Evolutionary conservation across 2,113 vertebrate genomes (phyloP).

Genomic region (Etia nguti): DNA sequence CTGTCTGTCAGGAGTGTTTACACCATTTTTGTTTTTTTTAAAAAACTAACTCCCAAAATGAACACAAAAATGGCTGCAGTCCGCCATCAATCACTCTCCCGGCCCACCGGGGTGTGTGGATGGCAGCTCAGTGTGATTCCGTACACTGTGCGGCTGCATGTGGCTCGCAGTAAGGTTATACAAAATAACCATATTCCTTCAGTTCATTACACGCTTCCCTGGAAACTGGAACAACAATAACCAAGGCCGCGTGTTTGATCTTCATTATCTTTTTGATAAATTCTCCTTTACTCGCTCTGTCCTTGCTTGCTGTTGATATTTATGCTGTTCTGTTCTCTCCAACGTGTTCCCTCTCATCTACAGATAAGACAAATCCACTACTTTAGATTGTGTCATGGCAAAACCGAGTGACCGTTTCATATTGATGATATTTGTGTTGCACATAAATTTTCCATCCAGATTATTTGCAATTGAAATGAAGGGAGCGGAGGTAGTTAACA

Average conservation of each 20-base stretch:
- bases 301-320: background rate
- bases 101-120: background rate
- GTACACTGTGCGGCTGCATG: background rate
- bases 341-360: conserved; percentile 30
- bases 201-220: conserved; percentile 74
- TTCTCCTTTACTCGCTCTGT: background rate
- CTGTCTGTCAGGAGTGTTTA: conserved; percentile 33
- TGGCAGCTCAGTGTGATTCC: conserved; percentile 41
- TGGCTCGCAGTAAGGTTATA: conserved; percentile 40
- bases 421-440: conserved; percentile 64
- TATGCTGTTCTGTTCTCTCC: background rate
- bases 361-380: conserved; percentile 55
- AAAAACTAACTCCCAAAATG: conserved; percentile 33
- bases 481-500: conserved; percentile 45
- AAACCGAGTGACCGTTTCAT: conserved; percentile 45
- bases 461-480: conserved; percentile 64
- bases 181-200: conserved; percentile 57
- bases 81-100: conserved; percentile 49
- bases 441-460: conserved; percentile 63
- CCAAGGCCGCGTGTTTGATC: conserved; percentile 58
- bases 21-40: background rate
- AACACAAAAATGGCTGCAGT: conserved; percentile 36
- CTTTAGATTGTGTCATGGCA: conserved; percentile 42
- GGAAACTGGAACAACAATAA: conserved; percentile 64
- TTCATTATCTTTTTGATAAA: conserved; percentile 70